These are phyloP conservation scores for Pseudomyrmex pallidus DNA, from an alignment of 1,140 invertebrate genomes.

Conservation along the genomic window DNA sequence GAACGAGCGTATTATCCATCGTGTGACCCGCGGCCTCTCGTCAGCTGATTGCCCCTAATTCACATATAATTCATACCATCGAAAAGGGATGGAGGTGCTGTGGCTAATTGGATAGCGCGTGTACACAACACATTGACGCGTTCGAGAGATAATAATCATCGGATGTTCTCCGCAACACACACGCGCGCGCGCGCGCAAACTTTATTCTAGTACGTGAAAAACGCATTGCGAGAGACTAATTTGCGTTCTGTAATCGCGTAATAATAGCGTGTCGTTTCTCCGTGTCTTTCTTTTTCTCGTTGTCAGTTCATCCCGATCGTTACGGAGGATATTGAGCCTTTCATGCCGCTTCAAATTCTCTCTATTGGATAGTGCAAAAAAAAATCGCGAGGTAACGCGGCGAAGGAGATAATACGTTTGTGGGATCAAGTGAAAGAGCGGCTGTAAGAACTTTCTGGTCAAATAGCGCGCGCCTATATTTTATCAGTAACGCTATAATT, in stretches of 20 bases:
- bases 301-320: slow-evolving; percentile 26
- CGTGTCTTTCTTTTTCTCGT: slow-evolving; percentile 17
- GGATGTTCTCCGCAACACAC: slow-evolving; percentile 4
- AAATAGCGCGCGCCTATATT: background rate
- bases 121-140: background rate
- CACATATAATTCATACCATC: slow-evolving; percentile 72
- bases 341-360: slow-evolving; percentile 16
- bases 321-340: background rate
- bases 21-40: slow-evolving; percentile 25
- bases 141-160: slow-evolving; percentile 73
- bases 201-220: slow-evolving; percentile 43
- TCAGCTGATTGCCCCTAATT: slow-evolving; percentile 75
- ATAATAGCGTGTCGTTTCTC: slow-evolving; percentile 70
- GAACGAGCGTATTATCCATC: slow-evolving; percentile 36
- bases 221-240: slow-evolving; percentile 65
- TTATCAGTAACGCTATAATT: slow-evolving; percentile 11
- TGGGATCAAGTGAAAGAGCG: background rate
- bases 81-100: background rate
- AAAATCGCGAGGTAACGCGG: background rate
- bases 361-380: background rate
- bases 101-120: slow-evolving; percentile 62
- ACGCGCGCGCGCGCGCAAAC: slow-evolving; percentile 5
- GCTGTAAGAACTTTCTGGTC: background rate
- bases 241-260: slow-evolving; percentile 69
- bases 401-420: slow-evolving; percentile 27